A percentile compares a stretch with the other conserved stretches of the same genome.
Conservation (phyloP, 2,888 invertebrate species). For the Hanleya hanleyi region DNA sequence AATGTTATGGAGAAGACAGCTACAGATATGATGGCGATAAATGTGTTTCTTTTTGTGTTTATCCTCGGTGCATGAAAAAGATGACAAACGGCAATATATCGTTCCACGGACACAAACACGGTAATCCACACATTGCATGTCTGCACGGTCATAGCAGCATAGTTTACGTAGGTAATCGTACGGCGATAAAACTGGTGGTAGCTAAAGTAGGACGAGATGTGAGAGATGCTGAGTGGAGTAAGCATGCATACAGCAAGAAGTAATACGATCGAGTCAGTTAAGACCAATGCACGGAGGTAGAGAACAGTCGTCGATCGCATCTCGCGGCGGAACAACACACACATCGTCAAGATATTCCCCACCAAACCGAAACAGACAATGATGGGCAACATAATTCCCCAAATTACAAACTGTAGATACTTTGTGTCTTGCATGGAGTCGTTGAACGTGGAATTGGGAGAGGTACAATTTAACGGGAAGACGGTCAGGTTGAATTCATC, state of each 20-base stretch:
- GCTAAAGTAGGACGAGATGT: conserved; percentile 40
- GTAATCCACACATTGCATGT: conserved; percentile 68
- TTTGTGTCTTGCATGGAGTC: conserved; percentile 31
- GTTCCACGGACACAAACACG: conserved; percentile 65
- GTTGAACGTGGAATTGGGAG: conserved; percentile 27
- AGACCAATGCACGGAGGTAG: conserved; percentile 59
- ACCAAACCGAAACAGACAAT: conserved; percentile 58
- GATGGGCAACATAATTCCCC: conserved; percentile 60
- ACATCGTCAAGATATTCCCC: conserved; percentile 66
- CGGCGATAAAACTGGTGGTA: conserved; percentile 58
- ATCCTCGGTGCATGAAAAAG: conserved; percentile 61
- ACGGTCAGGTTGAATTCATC: conserved; percentile 58
- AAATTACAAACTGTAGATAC: conserved; percentile 57
- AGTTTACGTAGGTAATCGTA: conserved; percentile 59
- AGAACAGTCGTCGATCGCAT: conserved; percentile 65
- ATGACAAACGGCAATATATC: conserved; percentile 68
- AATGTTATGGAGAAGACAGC: conserved; percentile 52
- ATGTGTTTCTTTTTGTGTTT: conserved; percentile 56
- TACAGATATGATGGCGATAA: conserved; percentile 51
- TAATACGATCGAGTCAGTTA: conserved; percentile 60
- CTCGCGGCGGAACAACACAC: conserved; percentile 63
- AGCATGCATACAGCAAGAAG: conserved; percentile 43
- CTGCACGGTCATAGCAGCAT: conserved; percentile 64
- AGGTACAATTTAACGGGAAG: conserved; percentile 52
- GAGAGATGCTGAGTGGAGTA: conserved; percentile 48